Conservation (phyloP, 2,113 vertebrate genomes). For the Cheirogaleus medius region DNA sequence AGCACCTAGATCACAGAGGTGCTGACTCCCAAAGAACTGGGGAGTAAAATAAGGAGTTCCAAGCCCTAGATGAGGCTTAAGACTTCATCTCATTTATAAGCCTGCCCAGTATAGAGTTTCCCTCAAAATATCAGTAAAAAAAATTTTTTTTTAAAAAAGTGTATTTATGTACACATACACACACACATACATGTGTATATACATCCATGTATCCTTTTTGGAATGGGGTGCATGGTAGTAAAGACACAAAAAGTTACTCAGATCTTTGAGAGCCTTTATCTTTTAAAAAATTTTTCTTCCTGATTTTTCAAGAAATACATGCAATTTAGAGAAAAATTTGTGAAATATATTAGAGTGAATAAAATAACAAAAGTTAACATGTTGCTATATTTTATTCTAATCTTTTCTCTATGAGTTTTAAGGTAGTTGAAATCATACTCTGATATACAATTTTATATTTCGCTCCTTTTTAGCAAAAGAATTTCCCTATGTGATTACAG, state of each 20-base stretch:
- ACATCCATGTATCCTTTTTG: neutral
- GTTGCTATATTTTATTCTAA: neutral
- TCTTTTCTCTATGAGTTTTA: neutral
- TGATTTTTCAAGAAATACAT: neutral
- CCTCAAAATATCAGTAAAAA: neutral
- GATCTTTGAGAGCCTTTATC: neutral
- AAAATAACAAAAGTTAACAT: neutral
- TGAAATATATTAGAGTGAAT: neutral
- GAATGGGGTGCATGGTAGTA: accelerated
- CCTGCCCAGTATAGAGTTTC: neutral
- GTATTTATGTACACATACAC: neutral
- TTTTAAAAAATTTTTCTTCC: neutral
- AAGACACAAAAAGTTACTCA: neutral
- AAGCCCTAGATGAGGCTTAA: neutral
- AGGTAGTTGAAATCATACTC: neutral
- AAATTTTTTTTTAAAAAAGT: neutral
- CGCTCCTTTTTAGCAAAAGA: neutral
- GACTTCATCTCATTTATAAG: neutral
- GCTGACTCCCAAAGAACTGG: neutral
- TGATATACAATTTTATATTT: neutral
- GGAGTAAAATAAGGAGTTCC: neutral
- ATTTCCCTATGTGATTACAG: neutral
- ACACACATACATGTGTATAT: neutral
- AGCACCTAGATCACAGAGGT: neutral
- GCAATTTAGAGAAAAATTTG: neutral